A percentile compares a stretch with the other conserved stretches of the same genome.
Evolutionary conservation across 2,797 vertebrate species (phyloP).

Genomic region (Lepidocolaptes lacrymiger): DNA sequence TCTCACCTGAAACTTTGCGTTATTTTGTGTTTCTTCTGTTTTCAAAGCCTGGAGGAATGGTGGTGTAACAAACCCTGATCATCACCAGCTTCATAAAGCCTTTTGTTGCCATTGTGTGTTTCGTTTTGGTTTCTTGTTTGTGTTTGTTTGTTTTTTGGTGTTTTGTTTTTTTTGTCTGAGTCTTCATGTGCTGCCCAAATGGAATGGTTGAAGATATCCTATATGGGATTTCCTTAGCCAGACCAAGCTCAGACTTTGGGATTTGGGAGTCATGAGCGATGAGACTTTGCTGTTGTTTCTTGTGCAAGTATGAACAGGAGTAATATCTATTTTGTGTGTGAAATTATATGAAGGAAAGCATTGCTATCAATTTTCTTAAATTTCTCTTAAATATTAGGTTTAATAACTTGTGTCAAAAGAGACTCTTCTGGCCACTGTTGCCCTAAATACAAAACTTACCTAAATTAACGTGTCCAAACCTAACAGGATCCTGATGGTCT

Average conservation of each 20-base stretch:
- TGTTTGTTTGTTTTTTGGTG: not conserved
- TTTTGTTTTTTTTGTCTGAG: not conserved
- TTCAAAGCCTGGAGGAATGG: not conserved
- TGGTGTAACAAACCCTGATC: not conserved
- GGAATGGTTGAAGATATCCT: not conserved
- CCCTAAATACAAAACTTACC: not conserved
- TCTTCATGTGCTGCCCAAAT: not conserved
- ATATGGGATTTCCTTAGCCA: not conserved
- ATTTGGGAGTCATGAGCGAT: not conserved
- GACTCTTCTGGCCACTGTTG: not conserved
- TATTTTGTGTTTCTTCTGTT: not conserved
- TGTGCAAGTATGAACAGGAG: not conserved
- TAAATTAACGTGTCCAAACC: not conserved
- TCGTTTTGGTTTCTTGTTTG: not conserved
- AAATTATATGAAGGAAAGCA: not conserved
- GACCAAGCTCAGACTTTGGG: not conserved
- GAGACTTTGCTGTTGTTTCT: not conserved
- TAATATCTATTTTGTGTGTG: not conserved
- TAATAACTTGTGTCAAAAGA: not conserved
- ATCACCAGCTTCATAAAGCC: not conserved
- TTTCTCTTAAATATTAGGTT: not conserved
- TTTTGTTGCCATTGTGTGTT: not conserved
- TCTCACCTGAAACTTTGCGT: not conserved
- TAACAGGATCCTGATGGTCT: not conserved
- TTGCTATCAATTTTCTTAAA: rapidly evolving